A percentile compares a stretch with the other conserved stretches of the same genome.
These are phyloP conservation scores for Manis javanica DNA, from an alignment of 2,797 vertebrate species.

Conservation along the genomic window DNA sequence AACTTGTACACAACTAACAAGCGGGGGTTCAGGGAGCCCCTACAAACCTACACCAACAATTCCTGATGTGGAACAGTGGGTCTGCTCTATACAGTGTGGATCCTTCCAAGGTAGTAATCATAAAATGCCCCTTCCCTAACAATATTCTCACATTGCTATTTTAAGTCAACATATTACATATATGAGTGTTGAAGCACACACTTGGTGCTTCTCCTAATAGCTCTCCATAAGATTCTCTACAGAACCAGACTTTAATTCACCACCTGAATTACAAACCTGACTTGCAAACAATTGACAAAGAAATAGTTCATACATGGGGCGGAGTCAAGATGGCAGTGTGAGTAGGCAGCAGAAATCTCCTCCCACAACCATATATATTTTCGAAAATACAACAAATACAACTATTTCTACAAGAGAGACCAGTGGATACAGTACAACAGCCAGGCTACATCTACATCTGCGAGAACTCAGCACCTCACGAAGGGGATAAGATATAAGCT, in stretches of 20 bases:
- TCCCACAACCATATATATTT: too few species aligned
- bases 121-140: not conserved
- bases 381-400: too few species aligned
- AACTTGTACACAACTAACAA: not conserved
- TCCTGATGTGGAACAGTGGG: not conserved
- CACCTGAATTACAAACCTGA: constrained; percentile 57
- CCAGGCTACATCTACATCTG: too few species aligned
- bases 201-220: not conserved
- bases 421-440: too few species aligned
- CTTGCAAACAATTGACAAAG: constrained; percentile 64
- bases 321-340: too few species aligned
- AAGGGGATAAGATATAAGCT: too few species aligned
- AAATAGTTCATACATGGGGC: not conserved
- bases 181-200: not conserved
- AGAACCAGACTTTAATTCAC: constrained; percentile 47
- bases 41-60: not conserved
- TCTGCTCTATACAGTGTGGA: not conserved
- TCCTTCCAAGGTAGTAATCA: not conserved
- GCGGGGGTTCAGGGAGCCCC: not conserved
- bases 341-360: too few species aligned
- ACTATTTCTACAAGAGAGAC: too few species aligned
- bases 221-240: not conserved
- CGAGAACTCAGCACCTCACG: too few species aligned
- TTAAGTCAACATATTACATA: not conserved
- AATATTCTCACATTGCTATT: not conserved